Conservation (phyloP, 2,888 invertebrate genomes). For the Monoplex corrugatus region DNA sequence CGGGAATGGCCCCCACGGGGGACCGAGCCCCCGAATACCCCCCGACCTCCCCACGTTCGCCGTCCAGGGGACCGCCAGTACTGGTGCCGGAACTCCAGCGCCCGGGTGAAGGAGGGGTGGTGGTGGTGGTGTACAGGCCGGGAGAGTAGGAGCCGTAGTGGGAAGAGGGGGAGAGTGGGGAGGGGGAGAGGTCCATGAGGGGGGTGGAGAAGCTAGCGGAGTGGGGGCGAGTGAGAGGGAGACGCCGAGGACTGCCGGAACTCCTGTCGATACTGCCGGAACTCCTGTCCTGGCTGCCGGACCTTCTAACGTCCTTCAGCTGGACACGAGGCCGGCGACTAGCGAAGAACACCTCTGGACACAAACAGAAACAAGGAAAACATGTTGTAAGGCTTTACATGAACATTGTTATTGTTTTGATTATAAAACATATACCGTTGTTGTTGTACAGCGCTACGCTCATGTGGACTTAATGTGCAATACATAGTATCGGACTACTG, state of each 20-base stretch:
- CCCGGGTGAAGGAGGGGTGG: conserved; percentile 56
- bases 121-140: conserved; percentile 36
- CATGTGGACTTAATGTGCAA: too few relatives aligned
- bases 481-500: too few relatives aligned
- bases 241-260: not conserved
- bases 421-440: too few relatives aligned
- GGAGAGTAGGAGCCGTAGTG: not conserved
- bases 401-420: too few relatives aligned
- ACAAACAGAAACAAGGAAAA: too few relatives aligned
- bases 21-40: conserved; percentile 55
- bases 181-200: not conserved
- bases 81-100: conserved; percentile 14
- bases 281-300: not conserved
- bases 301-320: not conserved
- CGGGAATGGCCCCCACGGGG: conserved; percentile 49
- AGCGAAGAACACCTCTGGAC: not conserved
- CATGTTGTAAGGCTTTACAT: too few relatives aligned
- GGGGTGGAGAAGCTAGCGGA: not conserved
- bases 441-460: too few relatives aligned
- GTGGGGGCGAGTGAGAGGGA: not conserved
- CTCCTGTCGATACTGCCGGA: not conserved
- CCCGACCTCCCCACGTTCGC: not conserved
- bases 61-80: conserved; percentile 30
- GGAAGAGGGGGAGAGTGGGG: not conserved
- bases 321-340: not conserved